phyloP scores from a whole-genome alignment of 2,113 vertebrate species.

The Nesoenas mayeri region DNA sequence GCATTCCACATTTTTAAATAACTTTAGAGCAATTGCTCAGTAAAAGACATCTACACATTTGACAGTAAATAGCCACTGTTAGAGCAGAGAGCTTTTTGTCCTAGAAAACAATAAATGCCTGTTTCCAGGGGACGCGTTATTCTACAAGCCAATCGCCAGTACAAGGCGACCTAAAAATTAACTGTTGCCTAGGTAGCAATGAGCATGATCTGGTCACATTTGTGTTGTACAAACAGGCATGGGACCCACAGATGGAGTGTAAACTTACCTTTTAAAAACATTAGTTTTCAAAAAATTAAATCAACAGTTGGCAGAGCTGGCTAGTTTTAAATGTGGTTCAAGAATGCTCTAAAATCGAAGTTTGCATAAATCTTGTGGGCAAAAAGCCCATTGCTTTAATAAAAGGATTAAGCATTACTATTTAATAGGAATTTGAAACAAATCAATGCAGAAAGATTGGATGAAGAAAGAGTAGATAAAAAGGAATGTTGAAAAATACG shows the following conservation, averaged over 20 bases:
- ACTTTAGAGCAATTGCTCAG: not conserved
- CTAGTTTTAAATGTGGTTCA: not conserved
- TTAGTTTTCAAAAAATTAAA: not conserved
- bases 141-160: not conserved
- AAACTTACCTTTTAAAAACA: not conserved
- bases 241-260: not conserved
- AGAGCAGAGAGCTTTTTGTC: not conserved
- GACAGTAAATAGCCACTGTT: not conserved
- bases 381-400: not conserved
- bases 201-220: not conserved
- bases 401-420: not conserved
- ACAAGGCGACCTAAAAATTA: slow-evolving; percentile 13
- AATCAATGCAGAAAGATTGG: not conserved
- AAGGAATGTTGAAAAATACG: not conserved
- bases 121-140: not conserved
- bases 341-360: not conserved
- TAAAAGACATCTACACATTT: not conserved
- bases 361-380: not conserved
- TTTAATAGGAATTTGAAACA: not conserved
- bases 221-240: not conserved
- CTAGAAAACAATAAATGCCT: not conserved
- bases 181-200: not conserved
- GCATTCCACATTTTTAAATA: not conserved
- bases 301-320: not conserved
- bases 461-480: not conserved